Conservation (phyloP, 2,888 invertebrate species). For the Onchidella celtica region DNA sequence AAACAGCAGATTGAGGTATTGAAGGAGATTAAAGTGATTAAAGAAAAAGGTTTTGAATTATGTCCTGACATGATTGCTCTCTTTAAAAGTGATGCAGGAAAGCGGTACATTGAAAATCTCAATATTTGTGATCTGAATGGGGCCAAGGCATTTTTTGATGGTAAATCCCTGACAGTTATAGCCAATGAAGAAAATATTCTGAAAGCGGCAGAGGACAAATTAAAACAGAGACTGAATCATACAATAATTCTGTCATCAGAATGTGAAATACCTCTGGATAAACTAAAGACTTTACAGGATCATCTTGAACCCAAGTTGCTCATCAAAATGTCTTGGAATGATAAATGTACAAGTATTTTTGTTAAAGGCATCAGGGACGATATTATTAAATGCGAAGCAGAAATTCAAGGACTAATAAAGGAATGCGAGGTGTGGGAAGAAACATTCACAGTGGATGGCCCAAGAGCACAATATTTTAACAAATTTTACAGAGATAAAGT, state of each 20-base stretch:
- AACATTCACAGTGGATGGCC: not conserved
- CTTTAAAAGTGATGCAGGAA: constrained; percentile 2
- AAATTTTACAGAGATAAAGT: constrained; percentile 8
- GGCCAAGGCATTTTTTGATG: not conserved
- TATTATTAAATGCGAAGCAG: not conserved
- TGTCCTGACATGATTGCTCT: not conserved
- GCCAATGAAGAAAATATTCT: constrained; percentile 3
- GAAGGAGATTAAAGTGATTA: constrained; percentile 10
- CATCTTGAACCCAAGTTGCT: constrained; percentile 11
- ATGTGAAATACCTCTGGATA: not conserved
- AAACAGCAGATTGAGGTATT: not conserved
- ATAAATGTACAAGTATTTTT: not conserved
- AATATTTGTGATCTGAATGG: not conserved
- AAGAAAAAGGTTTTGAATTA: not conserved
- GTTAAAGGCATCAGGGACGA: constrained; percentile 34
- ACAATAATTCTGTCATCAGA: not conserved
- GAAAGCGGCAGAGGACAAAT: constrained; percentile 4
- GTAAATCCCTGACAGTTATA: not conserved
- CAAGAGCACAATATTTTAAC: not conserved
- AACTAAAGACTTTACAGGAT: not conserved
- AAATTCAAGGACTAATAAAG: not conserved
- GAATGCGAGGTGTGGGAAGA: constrained; percentile 11
- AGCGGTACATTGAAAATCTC: not conserved
- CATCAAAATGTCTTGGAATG: constrained; percentile 14
- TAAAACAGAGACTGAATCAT: constrained; percentile 4